phyloP scores from a whole-genome alignment of 2,888 invertebrate species.

The Thymelicus lineola region DNA sequence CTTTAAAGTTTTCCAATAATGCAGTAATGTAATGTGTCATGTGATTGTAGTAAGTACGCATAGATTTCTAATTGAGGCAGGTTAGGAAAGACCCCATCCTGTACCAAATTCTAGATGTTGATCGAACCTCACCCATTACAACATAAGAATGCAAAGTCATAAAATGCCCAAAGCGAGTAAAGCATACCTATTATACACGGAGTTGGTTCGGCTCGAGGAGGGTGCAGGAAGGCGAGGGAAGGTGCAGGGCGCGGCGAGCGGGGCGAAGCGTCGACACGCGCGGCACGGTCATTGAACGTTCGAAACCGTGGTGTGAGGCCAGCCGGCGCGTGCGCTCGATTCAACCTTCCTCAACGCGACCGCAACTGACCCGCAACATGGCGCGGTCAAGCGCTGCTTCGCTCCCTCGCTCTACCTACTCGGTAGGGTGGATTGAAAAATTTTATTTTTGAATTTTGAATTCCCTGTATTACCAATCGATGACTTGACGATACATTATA shows the following conservation, averaged over 20 bases:
- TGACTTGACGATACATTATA: no score
- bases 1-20: background rate
- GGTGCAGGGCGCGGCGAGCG: conserved; percentile 57
- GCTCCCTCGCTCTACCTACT: conserved; percentile 38
- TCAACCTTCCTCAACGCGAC: conserved; percentile 85
- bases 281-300: conserved; percentile 82
- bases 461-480: no score
- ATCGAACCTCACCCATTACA: conserved; percentile 8
- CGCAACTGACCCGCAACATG: conserved; percentile 80
- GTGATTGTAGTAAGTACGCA: conserved; percentile 27
- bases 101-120: conserved; percentile 27
- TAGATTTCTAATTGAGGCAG: conserved; percentile 48
- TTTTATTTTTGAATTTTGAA: no score
- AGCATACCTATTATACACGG: background rate
- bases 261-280: conserved; percentile 82
- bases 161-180: conserved; percentile 18
- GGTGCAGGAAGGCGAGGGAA: conserved; percentile 55
- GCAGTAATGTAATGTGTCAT: background rate
- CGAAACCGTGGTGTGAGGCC: conserved; percentile 77
- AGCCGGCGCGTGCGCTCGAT: conserved; percentile 80
- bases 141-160: conserved; percentile 11
- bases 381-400: conserved; percentile 59
- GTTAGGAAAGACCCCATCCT: conserved; percentile 42
- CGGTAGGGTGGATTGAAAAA: no score
- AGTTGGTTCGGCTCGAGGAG: conserved; percentile 46